Base-by-base conservation (phyloP, 1,140 invertebrate species). In the Solen grandis region DNA sequence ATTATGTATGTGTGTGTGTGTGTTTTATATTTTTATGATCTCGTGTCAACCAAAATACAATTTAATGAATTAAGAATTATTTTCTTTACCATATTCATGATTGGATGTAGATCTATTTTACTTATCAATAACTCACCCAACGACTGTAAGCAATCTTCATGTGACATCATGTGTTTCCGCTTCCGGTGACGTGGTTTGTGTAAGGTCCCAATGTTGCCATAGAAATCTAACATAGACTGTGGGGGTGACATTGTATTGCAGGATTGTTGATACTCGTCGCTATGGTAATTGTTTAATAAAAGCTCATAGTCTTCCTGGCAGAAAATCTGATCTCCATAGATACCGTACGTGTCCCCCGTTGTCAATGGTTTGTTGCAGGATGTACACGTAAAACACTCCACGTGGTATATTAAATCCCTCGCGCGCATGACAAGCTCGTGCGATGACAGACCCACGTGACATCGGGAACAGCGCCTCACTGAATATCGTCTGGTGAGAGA, bases 311-410 rank as follows among this genome's bases (percentile, higher is more conserved):
- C 93, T 22, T 86, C 84, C 29, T 91, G 87, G 84, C 93, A 94
- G 86, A 92, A 93, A 29, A 93, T 87, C 31, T 92, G 86, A 85
- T 91, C 89, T 68, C 93, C 92, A 35, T 89, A 85, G 75, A 92
- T 88, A 19, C 97, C 97, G 92, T 97, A 98, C 85, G 97, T 96
- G 91, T 98, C 97, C 35, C 97, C 94, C 62, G 94, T 93, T 29
- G 90, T 92, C n/a, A 94, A 88, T 33, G 91, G 89, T 54, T 91
- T 88, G 68, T 96, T 95, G 92, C 97, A 98, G 65, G 96, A 85
- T 13, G 82, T 77, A 84, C 91, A 92, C 22, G 86, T 86, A 82
- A 92, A 92, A 86, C 91, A 92, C 19, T 75, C 77, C 19, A 91
- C 79, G 70, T 92, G 91, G 72, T 88, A 92, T n/a, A 92, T 87